Percentiles rank a stretch among this genome's conserved stretches.
Evolutionary conservation across 2,888 invertebrate species (phyloP).

Genomic region (Odontocerum albicorne): DNA sequence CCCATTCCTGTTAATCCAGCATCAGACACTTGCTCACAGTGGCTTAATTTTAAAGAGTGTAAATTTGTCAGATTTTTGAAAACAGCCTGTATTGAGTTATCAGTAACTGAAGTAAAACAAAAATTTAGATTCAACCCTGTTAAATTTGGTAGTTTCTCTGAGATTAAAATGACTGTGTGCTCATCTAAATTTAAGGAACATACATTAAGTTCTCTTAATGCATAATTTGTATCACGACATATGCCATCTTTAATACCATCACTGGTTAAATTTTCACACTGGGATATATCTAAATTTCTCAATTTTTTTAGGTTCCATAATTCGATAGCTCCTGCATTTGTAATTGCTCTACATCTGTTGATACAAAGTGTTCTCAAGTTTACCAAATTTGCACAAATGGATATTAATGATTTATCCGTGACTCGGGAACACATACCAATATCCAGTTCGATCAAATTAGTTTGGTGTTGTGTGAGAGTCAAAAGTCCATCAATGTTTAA

Average conservation of each 20-base stretch:
- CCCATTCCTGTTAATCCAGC: constrained; percentile 71
- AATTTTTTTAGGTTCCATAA: constrained; percentile 59
- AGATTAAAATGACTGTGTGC: constrained; percentile 60
- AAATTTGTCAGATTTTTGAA: constrained; percentile 64
- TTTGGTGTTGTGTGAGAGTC: constrained; percentile 58
- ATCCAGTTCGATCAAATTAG: constrained; percentile 59
- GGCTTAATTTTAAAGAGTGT: constrained; percentile 62
- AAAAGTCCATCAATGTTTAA: constrained; percentile 61
- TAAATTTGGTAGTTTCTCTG: constrained; percentile 60
- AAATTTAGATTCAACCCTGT: constrained; percentile 64
- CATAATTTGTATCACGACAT: constrained; percentile 53
- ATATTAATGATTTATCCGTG: constrained; percentile 63
- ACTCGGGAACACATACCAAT: constrained; percentile 66
- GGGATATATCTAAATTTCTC: constrained; percentile 65
- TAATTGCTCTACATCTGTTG: constrained; percentile 65
- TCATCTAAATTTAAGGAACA: constrained; percentile 65
- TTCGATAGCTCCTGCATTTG: constrained; percentile 61
- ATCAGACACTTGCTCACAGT: constrained; percentile 70
- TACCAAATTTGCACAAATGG: constrained; percentile 60
- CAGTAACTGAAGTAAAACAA: constrained; percentile 72
- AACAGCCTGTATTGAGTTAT: constrained; percentile 67
- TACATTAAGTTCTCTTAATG: constrained; percentile 57
- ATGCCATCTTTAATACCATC: constrained; percentile 64
- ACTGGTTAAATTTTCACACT: constrained; percentile 65
- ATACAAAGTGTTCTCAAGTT: constrained; percentile 63